Evolutionary conservation across 2,113 vertebrate genomes (phyloP).

Genomic region (Centrocercus urophasianus): DNA sequence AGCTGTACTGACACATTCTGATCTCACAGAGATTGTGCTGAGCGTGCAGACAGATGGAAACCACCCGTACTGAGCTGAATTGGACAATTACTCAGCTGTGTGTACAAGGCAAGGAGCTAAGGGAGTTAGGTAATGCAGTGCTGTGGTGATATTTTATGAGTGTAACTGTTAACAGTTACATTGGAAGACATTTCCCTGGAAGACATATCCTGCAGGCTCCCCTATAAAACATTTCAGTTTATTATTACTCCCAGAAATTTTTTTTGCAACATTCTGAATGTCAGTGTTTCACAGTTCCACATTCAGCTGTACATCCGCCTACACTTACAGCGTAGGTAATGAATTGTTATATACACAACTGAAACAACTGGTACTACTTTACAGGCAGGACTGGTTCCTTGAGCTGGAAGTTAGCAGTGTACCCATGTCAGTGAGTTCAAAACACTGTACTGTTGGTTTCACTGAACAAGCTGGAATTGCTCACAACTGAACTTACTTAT

Average conservation of each 20-base stretch:
- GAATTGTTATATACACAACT: background rate
- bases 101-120: background rate
- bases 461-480: background rate
- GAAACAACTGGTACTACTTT: background rate
- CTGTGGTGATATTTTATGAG: background rate
- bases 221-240: background rate
- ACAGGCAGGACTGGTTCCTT: background rate
- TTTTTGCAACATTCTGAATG: background rate
- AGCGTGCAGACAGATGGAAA: background rate
- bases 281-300: background rate
- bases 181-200: background rate
- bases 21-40: conserved; percentile 16
- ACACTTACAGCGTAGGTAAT: background rate
- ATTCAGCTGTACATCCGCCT: background rate
- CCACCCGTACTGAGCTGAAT: background rate
- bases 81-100: background rate
- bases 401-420: background rate
- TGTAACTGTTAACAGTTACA: background rate
- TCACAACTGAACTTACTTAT: background rate
- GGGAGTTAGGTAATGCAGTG: background rate
- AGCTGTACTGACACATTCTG: background rate
- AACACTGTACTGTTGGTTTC: background rate
- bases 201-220: background rate
- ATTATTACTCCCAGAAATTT: background rate
- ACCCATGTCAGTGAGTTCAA: background rate